These are phyloP conservation scores for Drosophila atripex DNA, from an alignment of 2,888 invertebrate genomes.

Conservation along the genomic window DNA sequence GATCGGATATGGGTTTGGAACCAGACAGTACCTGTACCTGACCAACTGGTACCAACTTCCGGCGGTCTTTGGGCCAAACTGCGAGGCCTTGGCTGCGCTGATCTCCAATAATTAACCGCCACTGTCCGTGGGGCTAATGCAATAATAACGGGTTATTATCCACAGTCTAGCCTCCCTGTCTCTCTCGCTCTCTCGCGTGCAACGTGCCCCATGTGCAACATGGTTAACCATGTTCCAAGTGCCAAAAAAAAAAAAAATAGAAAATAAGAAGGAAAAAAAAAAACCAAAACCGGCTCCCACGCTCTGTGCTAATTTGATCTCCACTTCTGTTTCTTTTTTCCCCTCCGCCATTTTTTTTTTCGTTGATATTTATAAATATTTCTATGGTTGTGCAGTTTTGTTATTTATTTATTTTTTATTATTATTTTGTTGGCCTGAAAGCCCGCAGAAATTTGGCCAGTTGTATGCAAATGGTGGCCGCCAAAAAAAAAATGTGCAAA, in stretches of 20 bases:
- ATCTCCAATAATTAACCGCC: slow-evolving; percentile 56
- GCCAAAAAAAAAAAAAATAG: slow-evolving; percentile 28
- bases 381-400: slow-evolving; percentile 31
- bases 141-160: slow-evolving; percentile 62
- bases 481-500: slow-evolving; percentile 42
- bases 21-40: slow-evolving; percentile 23
- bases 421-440: slow-evolving; percentile 37
- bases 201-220: slow-evolving; percentile 35
- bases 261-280: slow-evolving; percentile 20
- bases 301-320: slow-evolving; percentile 81
- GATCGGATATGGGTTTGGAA: slow-evolving; percentile 2
- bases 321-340: slow-evolving; percentile 60
- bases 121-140: slow-evolving; percentile 54
- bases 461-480: slow-evolving; percentile 68
- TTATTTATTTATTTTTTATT: slow-evolving; percentile 17
- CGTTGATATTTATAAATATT: slow-evolving; percentile 71
- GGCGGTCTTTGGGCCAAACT: slow-evolving; percentile 38
- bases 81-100: slow-evolving; percentile 57
- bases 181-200: neutral
- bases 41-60: slow-evolving; percentile 70
- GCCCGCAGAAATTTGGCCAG: slow-evolving; percentile 44
- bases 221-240: slow-evolving; percentile 42
- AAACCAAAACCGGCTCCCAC: slow-evolving; percentile 73
- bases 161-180: neutral
- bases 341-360: slow-evolving; percentile 2